These are phyloP conservation scores for Coecobrya sp. DNA, from an alignment of 2,888 invertebrate genomes.

Conservation along the genomic window DNA sequence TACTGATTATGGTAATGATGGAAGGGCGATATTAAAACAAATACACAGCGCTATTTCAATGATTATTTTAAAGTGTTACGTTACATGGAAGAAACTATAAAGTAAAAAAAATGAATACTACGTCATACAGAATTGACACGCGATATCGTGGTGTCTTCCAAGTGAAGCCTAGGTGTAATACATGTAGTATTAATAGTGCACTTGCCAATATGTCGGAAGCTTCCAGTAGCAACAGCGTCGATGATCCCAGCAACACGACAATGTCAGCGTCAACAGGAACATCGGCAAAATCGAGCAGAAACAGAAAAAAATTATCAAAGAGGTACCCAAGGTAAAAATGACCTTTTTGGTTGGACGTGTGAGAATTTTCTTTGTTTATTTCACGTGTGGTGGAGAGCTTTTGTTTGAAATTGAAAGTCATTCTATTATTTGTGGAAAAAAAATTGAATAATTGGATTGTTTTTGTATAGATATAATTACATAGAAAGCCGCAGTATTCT, in stretches of 20 bases:
- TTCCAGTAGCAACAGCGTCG: neutral
- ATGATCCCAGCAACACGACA: neutral
- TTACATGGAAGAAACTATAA: too few species aligned
- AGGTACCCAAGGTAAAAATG: slow-evolving; percentile 17
- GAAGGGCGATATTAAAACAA: neutral
- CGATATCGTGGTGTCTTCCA: slow-evolving; percentile 74
- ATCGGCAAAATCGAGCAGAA: neutral
- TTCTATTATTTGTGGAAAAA: neutral
- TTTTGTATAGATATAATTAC: neutral
- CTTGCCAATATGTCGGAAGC: neutral
- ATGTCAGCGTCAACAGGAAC: neutral
- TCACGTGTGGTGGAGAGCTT: neutral
- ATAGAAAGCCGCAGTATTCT: too few species aligned
- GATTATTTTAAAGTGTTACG: too few species aligned
- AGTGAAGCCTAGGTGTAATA: slow-evolving; percentile 51
- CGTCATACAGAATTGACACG: slow-evolving; percentile 75
- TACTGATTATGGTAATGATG: neutral
- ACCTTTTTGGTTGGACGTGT: neutral
- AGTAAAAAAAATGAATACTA: slow-evolving; percentile 44
- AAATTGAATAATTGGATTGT: neutral
- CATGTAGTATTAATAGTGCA: neutral
- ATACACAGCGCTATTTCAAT: neutral
- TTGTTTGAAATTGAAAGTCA: neutral
- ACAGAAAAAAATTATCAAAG: slow-evolving; percentile 33
- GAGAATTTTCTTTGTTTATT: slow-evolving; percentile 19